Evolutionary conservation across 2,113 vertebrate species (phyloP).

Genomic region (Corvus cornix): DNA sequence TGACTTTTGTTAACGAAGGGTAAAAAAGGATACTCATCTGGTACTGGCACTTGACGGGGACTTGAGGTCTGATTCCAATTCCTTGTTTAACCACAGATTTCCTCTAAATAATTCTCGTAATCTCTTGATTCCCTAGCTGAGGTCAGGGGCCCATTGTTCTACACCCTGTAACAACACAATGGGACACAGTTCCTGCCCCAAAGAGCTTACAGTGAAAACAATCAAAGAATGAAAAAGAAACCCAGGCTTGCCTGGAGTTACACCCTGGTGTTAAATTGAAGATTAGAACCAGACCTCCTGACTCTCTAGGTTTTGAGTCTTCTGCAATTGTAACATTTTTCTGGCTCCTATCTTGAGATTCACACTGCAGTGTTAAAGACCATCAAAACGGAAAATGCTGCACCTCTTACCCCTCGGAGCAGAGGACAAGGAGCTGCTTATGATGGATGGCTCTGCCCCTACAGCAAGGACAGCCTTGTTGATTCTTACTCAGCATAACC

Average conservation of each 20-base stretch:
- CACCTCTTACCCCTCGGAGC: background rate
- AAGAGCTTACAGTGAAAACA: conserved; percentile 68
- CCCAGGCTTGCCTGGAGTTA: conserved; percentile 62
- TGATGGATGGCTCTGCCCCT: background rate
- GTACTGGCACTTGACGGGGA: conserved; percentile 53
- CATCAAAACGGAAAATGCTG: background rate
- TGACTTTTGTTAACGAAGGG: background rate
- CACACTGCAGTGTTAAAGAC: background rate
- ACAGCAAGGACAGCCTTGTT: background rate
- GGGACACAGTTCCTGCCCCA: conserved; percentile 67
- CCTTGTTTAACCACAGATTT: conserved; percentile 69
- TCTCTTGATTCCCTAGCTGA: conserved; percentile 64
- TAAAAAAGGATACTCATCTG: conserved; percentile 66
- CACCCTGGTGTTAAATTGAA: conserved; percentile 64
- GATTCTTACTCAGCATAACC: fast-evolving
- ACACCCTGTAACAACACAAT: conserved; percentile 68
- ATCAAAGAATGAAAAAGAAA: conserved; percentile 68
- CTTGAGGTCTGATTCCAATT: conserved; percentile 69
- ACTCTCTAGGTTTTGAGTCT: conserved; percentile 61
- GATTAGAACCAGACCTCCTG: conserved; percentile 61
- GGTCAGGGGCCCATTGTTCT: conserved; percentile 69
- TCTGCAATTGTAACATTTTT: conserved; percentile 5
- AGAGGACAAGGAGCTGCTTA: background rate
- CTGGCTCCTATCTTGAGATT: conserved; percentile 43
- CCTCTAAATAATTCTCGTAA: conserved; percentile 69